phyloP scores from a whole-genome alignment of 64 coral and sea anemone species.

The Actinia equina region DNA sequence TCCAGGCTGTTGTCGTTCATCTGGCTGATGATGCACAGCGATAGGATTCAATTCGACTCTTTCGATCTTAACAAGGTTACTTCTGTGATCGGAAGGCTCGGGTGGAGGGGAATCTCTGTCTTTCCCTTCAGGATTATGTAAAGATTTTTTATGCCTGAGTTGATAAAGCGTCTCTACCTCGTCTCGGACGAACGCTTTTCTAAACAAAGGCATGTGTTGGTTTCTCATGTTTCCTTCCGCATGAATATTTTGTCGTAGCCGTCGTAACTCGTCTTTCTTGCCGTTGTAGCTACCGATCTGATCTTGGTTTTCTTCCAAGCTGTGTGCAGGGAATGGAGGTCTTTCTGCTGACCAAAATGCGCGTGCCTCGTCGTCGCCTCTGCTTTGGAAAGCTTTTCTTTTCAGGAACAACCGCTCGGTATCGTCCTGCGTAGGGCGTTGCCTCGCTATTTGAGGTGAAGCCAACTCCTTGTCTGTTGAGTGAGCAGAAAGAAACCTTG shows the following conservation, averaged over 20 bases:
- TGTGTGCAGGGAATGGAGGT: not conserved
- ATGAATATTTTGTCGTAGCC: not conserved
- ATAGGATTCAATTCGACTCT: conserved; percentile 1
- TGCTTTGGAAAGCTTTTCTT: not conserved
- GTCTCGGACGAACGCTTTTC: conserved; percentile 9
- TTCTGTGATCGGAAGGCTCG: not conserved
- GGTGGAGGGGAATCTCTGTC: not conserved
- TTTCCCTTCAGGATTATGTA: not conserved
- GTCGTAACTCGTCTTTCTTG: not conserved
- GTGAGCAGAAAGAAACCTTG: not conserved
- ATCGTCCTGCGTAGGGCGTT: not conserved
- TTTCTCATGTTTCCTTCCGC: not conserved
- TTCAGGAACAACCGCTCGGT: not conserved
- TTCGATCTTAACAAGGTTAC: conserved; percentile 24
- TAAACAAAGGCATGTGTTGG: not conserved
- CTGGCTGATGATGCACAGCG: not conserved
- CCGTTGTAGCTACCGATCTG: not conserved
- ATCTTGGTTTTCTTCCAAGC: not conserved
- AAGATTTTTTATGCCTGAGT: conserved; percentile 7
- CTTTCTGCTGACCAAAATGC: not conserved
- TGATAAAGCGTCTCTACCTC: conserved; percentile 17
- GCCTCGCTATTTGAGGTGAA: not conserved
- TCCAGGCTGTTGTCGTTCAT: not conserved
- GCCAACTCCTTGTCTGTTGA: not conserved
- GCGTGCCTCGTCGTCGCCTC: not conserved